Base-by-base conservation (phyloP, 23 tunicate genomes). In the Pegea sp. region DNA sequence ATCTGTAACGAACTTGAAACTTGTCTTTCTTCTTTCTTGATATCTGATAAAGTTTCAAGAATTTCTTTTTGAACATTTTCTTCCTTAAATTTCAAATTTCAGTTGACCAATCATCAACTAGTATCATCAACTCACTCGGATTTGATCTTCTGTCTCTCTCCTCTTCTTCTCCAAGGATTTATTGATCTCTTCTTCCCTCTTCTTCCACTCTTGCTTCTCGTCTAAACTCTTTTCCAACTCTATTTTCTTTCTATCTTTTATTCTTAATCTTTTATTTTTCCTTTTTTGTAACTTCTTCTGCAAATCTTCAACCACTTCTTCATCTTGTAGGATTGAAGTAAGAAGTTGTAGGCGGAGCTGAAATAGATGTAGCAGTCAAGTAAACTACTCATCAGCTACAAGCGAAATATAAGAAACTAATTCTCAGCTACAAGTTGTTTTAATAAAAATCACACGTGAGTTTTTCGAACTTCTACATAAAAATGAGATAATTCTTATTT, bases 41-140 rank as follows among this genome's bases (percentile, higher is more conserved):
- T 44, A 31, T 78, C 92, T 23, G 28, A 29, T 62, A 78, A 70
- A 27, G 69, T 59, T 53, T 64, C 67, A 52, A 70, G 77, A 13
- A 78, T 48, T 26, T 78, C 70, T 53, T 53, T 44, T 34, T 69
- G 77, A 59, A 78, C 57, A 48, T 78, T 66, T 42, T 64, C 54
- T 29, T 78, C 78, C 92, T 78, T 22, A 31, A n/a, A 49, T 16
- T 43, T 24, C 28, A 26, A 18, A 42, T 16, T 19, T 42, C 0
- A 62, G 28, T 18, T 8, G 1, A 0, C 22, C 68, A 63, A 20
- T 11, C 0, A 4, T 19, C 1, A 1, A 11, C 11, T 24, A n/a
- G n/a, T n/a, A n/a, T n/a, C n/a, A n/a, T n/a, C n/a, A n/a, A 38
- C 56, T 57, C 26, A 61, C 76, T 49, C 65, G 60, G 28, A 61